phyloP scores from a whole-genome alignment of 2,888 invertebrate genomes.

The Rhodophaea formosa region DNA sequence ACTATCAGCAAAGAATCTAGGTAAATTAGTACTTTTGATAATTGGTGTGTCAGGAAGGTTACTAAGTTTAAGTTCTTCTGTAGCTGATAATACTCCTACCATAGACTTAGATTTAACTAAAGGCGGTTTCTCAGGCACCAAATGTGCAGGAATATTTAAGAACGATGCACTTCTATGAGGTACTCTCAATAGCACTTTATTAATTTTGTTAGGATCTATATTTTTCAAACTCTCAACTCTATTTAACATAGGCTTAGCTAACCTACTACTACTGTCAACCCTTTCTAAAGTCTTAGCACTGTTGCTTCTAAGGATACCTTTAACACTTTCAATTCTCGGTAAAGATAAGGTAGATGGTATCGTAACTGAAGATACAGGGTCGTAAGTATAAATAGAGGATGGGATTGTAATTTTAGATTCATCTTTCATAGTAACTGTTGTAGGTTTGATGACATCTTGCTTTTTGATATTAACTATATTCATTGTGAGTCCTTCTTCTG shows the following conservation, averaged over 20 bases:
- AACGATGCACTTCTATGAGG: conserved; percentile 76
- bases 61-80: conserved; percentile 60
- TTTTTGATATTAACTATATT: conserved; percentile 60
- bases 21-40: conserved; percentile 70
- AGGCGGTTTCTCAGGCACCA: conserved; percentile 65
- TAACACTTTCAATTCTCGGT: conserved; percentile 69
- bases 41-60: conserved; percentile 74
- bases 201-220: conserved; percentile 66
- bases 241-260: conserved; percentile 50
- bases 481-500: conserved; percentile 71
- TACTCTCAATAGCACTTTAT: conserved; percentile 65
- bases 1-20: conserved; percentile 70
- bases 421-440: conserved; percentile 69
- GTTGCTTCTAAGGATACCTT: conserved; percentile 68
- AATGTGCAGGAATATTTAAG: conserved; percentile 69
- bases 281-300: conserved; percentile 64
- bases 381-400: conserved; percentile 63
- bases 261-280: conserved; percentile 54
- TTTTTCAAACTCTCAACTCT: conserved; percentile 73
- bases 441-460: conserved; percentile 70
- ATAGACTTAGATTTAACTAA: conserved; percentile 69
- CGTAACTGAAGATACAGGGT: conserved; percentile 56
- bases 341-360: conserved; percentile 60
- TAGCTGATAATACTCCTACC: conserved; percentile 57
- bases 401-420: conserved; percentile 71